Percentiles rank a stretch among this genome's conserved stretches.
These are phyloP conservation scores for Anaspis maculata DNA, from an alignment of 2,888 invertebrate species.

Conservation along the genomic window DNA sequence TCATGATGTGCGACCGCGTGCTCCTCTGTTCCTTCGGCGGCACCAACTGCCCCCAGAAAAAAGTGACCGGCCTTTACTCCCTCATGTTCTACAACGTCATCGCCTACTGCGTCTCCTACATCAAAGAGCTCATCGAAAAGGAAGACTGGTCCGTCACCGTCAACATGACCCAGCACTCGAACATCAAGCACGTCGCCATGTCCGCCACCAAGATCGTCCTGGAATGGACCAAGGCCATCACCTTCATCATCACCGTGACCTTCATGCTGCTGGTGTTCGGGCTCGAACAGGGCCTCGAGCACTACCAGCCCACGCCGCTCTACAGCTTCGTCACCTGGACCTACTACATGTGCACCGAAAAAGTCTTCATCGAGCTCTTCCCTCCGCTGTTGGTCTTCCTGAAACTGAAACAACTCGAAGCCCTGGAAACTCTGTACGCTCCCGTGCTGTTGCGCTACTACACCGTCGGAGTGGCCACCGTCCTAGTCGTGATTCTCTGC, in stretches of 20 bases:
- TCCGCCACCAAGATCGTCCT: slow-evolving; percentile 72
- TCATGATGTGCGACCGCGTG: slow-evolving; percentile 62
- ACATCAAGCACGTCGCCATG: slow-evolving; percentile 71
- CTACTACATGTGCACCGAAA: slow-evolving; percentile 66
- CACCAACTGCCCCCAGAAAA: slow-evolving; percentile 39
- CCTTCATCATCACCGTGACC: slow-evolving; percentile 68
- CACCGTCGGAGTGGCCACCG: slow-evolving; percentile 50
- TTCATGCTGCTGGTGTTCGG: slow-evolving; percentile 69
- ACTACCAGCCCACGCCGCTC: slow-evolving; percentile 60
- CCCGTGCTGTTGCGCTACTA: slow-evolving; percentile 56
- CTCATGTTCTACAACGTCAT: slow-evolving; percentile 77
- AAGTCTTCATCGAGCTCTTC: slow-evolving; percentile 60
- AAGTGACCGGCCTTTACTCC: slow-evolving; percentile 63
- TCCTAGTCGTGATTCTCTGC: slow-evolving; percentile 49
- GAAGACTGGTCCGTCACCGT: slow-evolving; percentile 73
- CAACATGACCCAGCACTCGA: slow-evolving; percentile 58
- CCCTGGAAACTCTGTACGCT: slow-evolving; percentile 62
- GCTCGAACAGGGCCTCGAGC: slow-evolving; percentile 64
- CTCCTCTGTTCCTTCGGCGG: slow-evolving; percentile 45
- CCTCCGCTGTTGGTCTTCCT: slow-evolving; percentile 50
- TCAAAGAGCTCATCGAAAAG: slow-evolving; percentile 63
- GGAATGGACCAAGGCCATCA: slow-evolving; percentile 75
- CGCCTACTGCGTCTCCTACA: slow-evolving; percentile 68
- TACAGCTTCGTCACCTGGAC: slow-evolving; percentile 59
- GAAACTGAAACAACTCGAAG: slow-evolving; percentile 56